Base-by-base conservation (phyloP, 2,797 vertebrate species). In the Epinephelus coioides region DNA sequence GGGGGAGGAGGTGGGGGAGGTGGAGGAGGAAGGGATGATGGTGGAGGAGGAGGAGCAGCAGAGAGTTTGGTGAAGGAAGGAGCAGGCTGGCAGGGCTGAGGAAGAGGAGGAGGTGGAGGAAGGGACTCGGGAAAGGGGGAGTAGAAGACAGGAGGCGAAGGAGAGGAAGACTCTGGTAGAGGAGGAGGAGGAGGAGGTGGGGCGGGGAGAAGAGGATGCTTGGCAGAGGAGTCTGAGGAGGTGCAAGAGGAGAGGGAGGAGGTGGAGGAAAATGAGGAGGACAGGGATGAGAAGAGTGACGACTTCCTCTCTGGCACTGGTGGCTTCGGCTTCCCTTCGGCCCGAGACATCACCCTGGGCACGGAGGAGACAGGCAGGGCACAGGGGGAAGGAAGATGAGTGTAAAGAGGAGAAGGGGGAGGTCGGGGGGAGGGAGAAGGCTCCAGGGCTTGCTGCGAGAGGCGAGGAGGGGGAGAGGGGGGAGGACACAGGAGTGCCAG, bases 271-370 rank as follows among this genome's bases (percentile, higher is more conserved):
- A 95, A 96, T 19, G 97, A 97, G 65, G 96, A 76, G 15, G 96
- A 97, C 6, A 96, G 78, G 68, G 96, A 68, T 25, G 96, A 97
- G 12, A 96, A 73, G 61, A 99, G 95, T 2, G 98, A 99, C 0
- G 98, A 99, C 81, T 97, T 98, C 79, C 98, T 96, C 84, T 99
- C 97, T 75, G 98, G 98, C 38, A 98, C 97, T 82, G 96, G 97
- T 61, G 98, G 91, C 94, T 97, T 98, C 6, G 93, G 86, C 81
- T 93, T 97, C 1, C 61, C 73, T 27, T 85, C 69, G 0, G 21
- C 63, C 27, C 5, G 69, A 68, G 67, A 75, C 17, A 2, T 81
- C 19, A 21, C 89, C 84, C 95, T 96, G 69, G 96, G 69, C 65
- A 96, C 78, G 2, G 82, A 85, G 78, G 81, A 79, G 47, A 69